A percentile compares a stretch with the other conserved stretches of the same genome.
Conservation (phyloP, 2,797 vertebrate species). For the Tachyglossus aculeatus region DNA sequence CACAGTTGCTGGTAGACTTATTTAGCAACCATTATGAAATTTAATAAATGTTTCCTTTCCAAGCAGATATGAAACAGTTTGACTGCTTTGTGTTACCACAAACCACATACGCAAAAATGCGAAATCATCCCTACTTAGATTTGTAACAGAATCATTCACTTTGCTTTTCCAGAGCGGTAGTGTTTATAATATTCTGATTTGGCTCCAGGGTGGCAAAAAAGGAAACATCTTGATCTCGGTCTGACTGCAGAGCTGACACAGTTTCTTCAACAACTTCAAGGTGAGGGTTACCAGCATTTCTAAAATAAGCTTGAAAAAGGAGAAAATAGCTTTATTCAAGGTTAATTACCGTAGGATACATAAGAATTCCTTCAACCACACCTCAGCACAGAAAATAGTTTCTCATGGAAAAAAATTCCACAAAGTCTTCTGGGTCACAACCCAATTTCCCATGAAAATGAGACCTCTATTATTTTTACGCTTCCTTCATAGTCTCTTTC, state of each 20-base stretch:
- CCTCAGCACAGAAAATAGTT: neutral
- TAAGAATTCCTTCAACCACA: neutral
- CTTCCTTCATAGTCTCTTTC: neutral
- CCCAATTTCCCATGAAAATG: neutral
- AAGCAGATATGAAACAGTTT: neutral
- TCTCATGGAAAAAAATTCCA: neutral
- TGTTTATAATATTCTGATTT: constrained; percentile 48
- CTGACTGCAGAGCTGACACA: constrained; percentile 83
- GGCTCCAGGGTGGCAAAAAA: constrained; percentile 88
- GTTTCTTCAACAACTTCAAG: constrained; percentile 88
- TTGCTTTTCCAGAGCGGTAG: constrained; percentile 44
- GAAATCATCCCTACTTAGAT: neutral
- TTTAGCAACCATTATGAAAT: neutral
- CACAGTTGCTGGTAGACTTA: neutral
- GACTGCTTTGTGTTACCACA: neutral
- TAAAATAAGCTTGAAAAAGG: constrained; percentile 81
- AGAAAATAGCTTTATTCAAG: neutral
- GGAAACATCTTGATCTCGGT: constrained; percentile 88
- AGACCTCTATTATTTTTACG: neutral
- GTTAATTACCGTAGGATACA: neutral
- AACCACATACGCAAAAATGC: neutral
- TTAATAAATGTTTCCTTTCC: constrained; percentile 13
- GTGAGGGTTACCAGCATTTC: constrained; percentile 86
- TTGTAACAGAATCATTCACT: neutral
- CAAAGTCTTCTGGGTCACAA: neutral